Conservation (phyloP, 2,797 vertebrate genomes). For the Acomys russatus region DNA sequence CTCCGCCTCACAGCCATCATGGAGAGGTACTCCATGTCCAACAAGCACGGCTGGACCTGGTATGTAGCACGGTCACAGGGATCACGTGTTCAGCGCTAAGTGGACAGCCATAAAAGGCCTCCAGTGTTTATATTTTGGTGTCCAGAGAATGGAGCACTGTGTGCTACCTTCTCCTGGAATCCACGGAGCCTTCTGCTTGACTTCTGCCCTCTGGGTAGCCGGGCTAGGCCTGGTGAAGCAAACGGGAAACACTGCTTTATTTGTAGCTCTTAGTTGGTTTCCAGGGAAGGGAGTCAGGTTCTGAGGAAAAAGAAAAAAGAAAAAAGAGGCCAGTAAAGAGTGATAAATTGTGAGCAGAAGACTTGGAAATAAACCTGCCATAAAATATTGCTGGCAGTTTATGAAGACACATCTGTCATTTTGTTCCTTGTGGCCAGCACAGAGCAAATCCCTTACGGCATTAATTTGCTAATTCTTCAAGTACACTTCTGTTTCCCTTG, state of each 20-base stretch:
- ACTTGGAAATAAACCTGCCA: slow-evolving; percentile 80
- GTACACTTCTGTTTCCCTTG: background rate
- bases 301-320: slow-evolving; percentile 74
- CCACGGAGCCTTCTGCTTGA: background rate
- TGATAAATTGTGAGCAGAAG: slow-evolving; percentile 78
- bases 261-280: slow-evolving; percentile 38
- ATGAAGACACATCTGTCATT: slow-evolving; percentile 79
- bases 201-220: background rate
- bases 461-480: slow-evolving; percentile 39
- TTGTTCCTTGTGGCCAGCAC: slow-evolving; percentile 55
- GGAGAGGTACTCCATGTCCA: slow-evolving; percentile 98
- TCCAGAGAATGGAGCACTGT: background rate
- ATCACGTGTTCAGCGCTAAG: background rate
- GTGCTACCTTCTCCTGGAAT: background rate
- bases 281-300: slow-evolving; percentile 56
- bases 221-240: background rate
- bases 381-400: slow-evolving; percentile 66
- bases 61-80: slow-evolving; percentile 84
- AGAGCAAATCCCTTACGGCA: background rate
- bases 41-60: slow-evolving; percentile 99
- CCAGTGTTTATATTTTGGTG: background rate
- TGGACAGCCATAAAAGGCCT: background rate
- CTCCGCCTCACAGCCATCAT: slow-evolving; percentile 98
- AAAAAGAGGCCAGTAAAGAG: slow-evolving; percentile 59
- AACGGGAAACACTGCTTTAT: background rate